Conservation (phyloP, 53 echinoderm and acorn worm species). For the Temnopleurus reevesii region DNA sequence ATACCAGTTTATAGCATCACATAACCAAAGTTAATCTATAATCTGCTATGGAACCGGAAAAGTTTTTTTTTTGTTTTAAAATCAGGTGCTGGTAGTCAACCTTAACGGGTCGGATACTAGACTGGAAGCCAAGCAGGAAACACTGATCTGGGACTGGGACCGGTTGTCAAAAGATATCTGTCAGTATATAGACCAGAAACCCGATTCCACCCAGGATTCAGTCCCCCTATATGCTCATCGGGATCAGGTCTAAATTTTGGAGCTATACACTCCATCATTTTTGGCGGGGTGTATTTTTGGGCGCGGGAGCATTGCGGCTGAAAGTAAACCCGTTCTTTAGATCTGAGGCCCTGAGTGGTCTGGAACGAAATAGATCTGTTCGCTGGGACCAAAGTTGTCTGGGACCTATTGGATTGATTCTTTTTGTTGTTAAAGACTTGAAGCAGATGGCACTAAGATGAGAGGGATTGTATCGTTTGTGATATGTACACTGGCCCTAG, state of each 20-base stretch:
- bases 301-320: too few species aligned
- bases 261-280: too few species aligned
- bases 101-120: background rate
- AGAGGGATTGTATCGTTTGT: background rate
- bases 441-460: background rate
- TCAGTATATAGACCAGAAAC: background rate
- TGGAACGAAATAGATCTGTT: too few species aligned
- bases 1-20: background rate
- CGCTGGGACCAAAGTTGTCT: background rate
- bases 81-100: conserved; percentile 28
- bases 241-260: background rate
- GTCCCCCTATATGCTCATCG: background rate
- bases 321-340: too few species aligned
- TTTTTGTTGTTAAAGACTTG: background rate
- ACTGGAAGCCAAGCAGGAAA: background rate
- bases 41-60: conserved; percentile 26
- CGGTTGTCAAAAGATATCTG: background rate
- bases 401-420: background rate
- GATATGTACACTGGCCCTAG: background rate
- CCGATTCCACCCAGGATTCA: background rate
- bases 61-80: background rate
- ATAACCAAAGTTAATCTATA: background rate
- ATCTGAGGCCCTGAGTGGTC: too few species aligned
- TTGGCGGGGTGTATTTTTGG: too few species aligned
- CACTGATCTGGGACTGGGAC: background rate